Conservation (phyloP, 2,113 vertebrate species). For the Miniopterus natalensis region DNA sequence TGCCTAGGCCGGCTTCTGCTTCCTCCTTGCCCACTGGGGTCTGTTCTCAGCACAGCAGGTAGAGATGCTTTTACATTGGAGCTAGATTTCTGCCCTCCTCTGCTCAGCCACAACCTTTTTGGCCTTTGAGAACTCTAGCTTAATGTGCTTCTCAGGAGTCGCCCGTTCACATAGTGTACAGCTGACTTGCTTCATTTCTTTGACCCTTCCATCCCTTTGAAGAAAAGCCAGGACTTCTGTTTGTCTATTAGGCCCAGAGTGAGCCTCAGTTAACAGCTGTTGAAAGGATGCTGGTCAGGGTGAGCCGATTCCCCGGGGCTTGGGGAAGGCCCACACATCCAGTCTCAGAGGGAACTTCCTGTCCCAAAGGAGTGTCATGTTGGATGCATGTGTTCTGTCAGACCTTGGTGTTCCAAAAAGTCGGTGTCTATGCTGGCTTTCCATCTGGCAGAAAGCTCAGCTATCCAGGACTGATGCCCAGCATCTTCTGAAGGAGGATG, state of each 20-base stretch:
- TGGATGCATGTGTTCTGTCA: neutral
- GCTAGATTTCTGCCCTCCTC: fast-evolving
- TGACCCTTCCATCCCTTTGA: too few relatives aligned
- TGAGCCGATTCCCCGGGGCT: neutral
- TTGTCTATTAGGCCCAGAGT: neutral
- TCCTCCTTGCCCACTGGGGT: neutral
- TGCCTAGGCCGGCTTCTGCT: fast-evolving
- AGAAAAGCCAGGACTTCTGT: neutral
- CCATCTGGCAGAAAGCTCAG: neutral
- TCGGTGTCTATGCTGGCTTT: neutral
- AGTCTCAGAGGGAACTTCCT: neutral
- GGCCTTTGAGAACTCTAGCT: neutral
- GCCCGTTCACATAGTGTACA: neutral
- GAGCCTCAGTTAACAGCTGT: neutral
- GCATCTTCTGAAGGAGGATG: neutral
- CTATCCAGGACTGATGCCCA: neutral
- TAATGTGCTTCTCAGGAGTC: neutral
- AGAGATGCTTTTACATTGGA: neutral
- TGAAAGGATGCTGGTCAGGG: neutral
- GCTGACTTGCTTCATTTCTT: neutral
- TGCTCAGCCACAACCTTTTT: neutral
- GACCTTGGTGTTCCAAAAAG: neutral
- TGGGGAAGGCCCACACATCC: neutral
- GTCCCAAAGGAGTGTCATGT: neutral
- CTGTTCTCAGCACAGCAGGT: fast-evolving